Base-by-base conservation (phyloP, 2,888 invertebrate genomes). In the Archips crataeganus region DNA sequence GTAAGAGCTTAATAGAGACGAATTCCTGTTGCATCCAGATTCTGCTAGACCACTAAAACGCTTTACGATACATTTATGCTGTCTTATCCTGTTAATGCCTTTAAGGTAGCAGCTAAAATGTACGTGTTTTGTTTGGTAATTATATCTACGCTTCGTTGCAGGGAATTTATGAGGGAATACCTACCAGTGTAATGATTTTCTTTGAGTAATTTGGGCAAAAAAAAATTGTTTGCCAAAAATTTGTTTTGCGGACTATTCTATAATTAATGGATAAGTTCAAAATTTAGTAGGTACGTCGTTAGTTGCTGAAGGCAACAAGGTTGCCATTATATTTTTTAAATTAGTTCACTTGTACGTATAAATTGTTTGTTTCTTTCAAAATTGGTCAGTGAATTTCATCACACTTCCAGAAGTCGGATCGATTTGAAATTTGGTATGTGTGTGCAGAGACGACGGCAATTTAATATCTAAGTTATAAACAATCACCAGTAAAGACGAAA, bases 31-130 rank as follows among this genome's bases (percentile, higher is more conserved):
- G 69, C 71, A 71, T 60, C 49, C 60, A 10, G 64, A 45, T 57
- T 57, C 64, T 63, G 68, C 59, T 67, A 57, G 66, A 57, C 74
- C 74, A 74, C 74, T 74, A 70, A 70, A 74, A 60, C 74, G 74
- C 69, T 74, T 73, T 70, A 74, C 64, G 64, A 49, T 70, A 69
- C 74, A 65, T 65, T 65, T 61, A 64, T 74, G 74, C 61, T 60
- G 74, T 64, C 70, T 70, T 74, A 65, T 63, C 54, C 74, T 54
- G 64, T 74, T 60, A 73, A 66, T 61, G 60, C 39, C 15, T 59
- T 39, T 64, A 73, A 64, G 39, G 39, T 39, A 59, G 64, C 23
- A 65, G 13, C 64, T 70, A 61, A 70, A 65, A 70, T 74, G 64
- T 63, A 60, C 32, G 36, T 23, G 42, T 34, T 45, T 13, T 64